Conservation (phyloP, 2,888 invertebrate species). For the Hybos culiciformis region DNA sequence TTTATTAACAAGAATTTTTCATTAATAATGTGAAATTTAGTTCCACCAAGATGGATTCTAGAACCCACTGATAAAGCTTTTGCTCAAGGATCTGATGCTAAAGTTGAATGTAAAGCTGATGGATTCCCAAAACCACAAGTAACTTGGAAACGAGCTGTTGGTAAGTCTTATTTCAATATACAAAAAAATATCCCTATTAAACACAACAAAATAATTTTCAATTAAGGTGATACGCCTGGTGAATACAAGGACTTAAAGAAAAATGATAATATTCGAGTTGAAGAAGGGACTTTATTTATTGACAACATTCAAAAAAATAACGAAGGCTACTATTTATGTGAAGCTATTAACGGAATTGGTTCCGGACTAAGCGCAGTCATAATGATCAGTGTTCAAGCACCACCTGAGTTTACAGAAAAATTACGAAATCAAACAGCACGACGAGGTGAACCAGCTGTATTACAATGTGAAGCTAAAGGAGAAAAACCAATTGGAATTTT, state of each 20-base stretch:
- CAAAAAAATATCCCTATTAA: neutral
- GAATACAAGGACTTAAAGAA: conserved; percentile 88
- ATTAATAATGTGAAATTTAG: no score
- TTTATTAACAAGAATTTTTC: no score
- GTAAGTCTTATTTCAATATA: no score
- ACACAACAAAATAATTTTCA: conserved; percentile 4
- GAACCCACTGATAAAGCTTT: conserved; percentile 92
- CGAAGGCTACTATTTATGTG: conserved; percentile 89
- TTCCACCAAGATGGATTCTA: conserved; percentile 90
- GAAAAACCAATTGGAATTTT: conserved; percentile 89
- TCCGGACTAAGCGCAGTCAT: conserved; percentile 90
- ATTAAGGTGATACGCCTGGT: conserved; percentile 71
- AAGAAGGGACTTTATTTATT: conserved; percentile 84
- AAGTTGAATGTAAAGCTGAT: conserved; percentile 91
- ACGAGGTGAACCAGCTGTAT: conserved; percentile 76
- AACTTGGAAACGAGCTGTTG: conserved; percentile 91
- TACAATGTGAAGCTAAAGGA: conserved; percentile 86
- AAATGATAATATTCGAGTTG: conserved; percentile 81
- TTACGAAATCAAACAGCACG: conserved; percentile 82
- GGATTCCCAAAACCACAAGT: conserved; percentile 90
- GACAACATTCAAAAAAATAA: conserved; percentile 85
- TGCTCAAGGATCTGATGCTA: conserved; percentile 85
- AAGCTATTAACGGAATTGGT: conserved; percentile 91
- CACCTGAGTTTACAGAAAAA: conserved; percentile 87
- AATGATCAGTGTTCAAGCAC: conserved; percentile 87